Base-by-base conservation (phyloP, 1,140 invertebrate genomes). In the Heliconius himera region DNA sequence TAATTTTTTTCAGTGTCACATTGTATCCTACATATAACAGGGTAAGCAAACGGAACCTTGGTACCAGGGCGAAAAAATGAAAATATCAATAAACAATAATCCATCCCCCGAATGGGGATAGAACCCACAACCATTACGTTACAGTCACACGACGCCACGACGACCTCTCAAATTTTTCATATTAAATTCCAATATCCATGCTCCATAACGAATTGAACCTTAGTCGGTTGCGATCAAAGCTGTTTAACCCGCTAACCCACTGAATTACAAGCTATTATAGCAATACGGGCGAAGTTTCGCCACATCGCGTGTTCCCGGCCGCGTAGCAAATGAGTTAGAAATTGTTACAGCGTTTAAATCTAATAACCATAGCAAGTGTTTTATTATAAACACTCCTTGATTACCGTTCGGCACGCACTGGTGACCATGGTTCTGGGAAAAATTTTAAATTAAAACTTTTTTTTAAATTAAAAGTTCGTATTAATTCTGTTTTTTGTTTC, bases 261-360 rank as follows among this genome's bases (percentile, higher is more conserved):
- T 72, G 74, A 72, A 73, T 78, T 78, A 78, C 77, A 36, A 72
- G 76, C 76, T 41, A 77, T 77, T 79, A 80, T 46, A 76, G 29
- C 66, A 66, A 76, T 78, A 70, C 70, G 33, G 70, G 79, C 33
- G 74, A 83, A 83, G 77, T 83, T 81, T 76, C 54, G 77, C 82
- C 82, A 78, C 77, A 81, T 83, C 74, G 82, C 82, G 82, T 83
- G 82, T 26, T 74, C 70, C 49, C 54, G 49, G 56, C 73, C 72
- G 79, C 77, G 77, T 79, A 56, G 77, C 77, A 78, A 83, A 83
- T 83, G 71, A 81, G 82, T 83, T 83, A 60, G 73, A 79, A 83
- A 83, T 78, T 81, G 78, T 78, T 81, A 38, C 66, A 78, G 73
- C 81, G 79, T 81, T 78, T 78, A 76, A 83, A 70, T 78, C 80